phyloP scores from a whole-genome alignment of 2,888 invertebrate genomes.

The Lasioglossum zephyrum region DNA sequence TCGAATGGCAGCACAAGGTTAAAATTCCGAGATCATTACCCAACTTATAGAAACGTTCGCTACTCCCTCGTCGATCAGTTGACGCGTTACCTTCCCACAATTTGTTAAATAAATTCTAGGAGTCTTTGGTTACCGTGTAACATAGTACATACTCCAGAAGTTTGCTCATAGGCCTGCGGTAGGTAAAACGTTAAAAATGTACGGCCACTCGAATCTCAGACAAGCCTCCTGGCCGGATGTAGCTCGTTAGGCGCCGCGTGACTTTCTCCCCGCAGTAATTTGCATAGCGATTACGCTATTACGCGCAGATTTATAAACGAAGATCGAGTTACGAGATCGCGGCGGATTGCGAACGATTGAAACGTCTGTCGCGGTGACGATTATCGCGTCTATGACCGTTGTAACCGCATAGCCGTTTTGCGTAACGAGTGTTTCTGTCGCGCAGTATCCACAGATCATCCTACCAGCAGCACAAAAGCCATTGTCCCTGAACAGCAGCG shows the following conservation, averaged over 20 bases:
- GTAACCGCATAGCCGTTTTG: constrained; percentile 5
- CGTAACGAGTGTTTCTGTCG: constrained; percentile 32
- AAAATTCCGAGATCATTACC: not conserved
- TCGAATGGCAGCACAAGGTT: constrained; percentile 92
- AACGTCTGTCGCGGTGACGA: not conserved
- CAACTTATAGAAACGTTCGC: constrained; percentile 23
- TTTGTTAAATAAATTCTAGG: not conserved
- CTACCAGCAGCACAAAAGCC: constrained; percentile 89
- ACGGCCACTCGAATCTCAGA: constrained; percentile 15
- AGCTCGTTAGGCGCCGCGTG: constrained; percentile 34
- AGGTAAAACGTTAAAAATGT: not conserved
- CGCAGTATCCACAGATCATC: constrained; percentile 91
- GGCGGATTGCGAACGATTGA: constrained; percentile 14
- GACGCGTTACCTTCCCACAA: not conserved
- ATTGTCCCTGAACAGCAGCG: constrained; percentile 82
- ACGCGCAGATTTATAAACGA: constrained; percentile 43
- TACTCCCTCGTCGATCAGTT: constrained; percentile 15
- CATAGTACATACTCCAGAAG: not conserved
- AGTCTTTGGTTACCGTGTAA: not conserved
- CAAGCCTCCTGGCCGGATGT: constrained; percentile 33
- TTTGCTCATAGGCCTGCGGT: not conserved
- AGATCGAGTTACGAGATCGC: constrained; percentile 15
- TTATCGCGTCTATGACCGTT: not conserved
- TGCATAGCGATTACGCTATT: constrained; percentile 43
- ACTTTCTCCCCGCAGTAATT: constrained; percentile 37